phyloP scores from a whole-genome alignment of 2,113 vertebrate species.

The Tragelaphus strepsiceros region DNA sequence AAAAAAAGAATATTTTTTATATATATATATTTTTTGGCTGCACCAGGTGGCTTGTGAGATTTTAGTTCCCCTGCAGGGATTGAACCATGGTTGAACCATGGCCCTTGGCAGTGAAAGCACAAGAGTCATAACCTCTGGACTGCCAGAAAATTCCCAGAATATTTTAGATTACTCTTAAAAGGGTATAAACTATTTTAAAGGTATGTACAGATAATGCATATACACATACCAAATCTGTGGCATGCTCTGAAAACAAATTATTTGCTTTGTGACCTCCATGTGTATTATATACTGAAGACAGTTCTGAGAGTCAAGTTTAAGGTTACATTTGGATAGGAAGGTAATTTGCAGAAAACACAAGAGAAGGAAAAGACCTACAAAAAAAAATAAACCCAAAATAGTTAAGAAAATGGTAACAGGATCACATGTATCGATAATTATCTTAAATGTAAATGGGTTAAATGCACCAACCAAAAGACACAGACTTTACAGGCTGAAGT shows the following conservation, averaged over 20 bases:
- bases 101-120: not conserved
- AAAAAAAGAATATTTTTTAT: not conserved
- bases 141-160: not conserved
- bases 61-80: not conserved
- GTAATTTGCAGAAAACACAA: not conserved
- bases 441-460: not conserved
- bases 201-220: not conserved
- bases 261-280: not conserved
- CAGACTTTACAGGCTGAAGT: not conserved
- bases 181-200: not conserved
- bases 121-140: not conserved
- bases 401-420: not conserved
- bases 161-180: slow-evolving; percentile 2
- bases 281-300: not conserved
- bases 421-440: not conserved
- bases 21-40: not conserved
- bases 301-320: not conserved
- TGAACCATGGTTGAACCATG: not conserved
- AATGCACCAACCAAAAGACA: not conserved
- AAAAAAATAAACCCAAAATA: not conserved
- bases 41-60: not conserved
- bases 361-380: not conserved
- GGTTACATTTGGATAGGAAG: not conserved
- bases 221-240: not conserved
- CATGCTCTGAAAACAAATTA: not conserved